Conservation (phyloP, 2,888 invertebrate species). For the Tachina grossa region DNA sequence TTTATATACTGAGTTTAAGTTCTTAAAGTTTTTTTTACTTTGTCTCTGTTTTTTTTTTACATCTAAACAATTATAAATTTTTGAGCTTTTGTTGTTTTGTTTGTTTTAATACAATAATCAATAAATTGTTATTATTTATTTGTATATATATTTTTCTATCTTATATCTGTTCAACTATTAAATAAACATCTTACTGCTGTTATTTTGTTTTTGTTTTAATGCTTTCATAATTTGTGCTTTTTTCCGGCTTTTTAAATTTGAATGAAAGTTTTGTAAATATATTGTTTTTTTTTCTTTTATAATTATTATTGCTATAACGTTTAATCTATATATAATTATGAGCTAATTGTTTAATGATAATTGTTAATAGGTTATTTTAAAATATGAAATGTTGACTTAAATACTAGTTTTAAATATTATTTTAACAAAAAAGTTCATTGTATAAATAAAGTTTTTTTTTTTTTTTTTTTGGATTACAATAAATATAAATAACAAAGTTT, state of each 20-base stretch:
- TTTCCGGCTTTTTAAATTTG: constrained; percentile 45
- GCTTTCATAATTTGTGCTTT: constrained; percentile 46
- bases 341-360: constrained; percentile 21
- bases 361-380: background rate
- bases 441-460: constrained; percentile 55
- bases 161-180: constrained; percentile 20
- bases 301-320: constrained; percentile 30
- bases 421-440: constrained; percentile 59
- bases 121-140: background rate
- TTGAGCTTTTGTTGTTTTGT: constrained; percentile 45
- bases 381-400: constrained; percentile 45
- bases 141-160: background rate
- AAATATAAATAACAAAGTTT: constrained; percentile 67
- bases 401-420: constrained; percentile 12
- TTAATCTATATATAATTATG: constrained; percentile 31
- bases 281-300: constrained; percentile 6
- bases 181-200: constrained; percentile 8
- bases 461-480: constrained; percentile 28
- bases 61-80: constrained; percentile 45
- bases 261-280: constrained; percentile 50
- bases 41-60: constrained; percentile 28
- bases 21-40: background rate
- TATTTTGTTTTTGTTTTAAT: too few relatives aligned
- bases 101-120: constrained; percentile 15
- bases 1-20: background rate